Conservation (phyloP, 2,113 vertebrate genomes). For the Procavia capensis region DNA sequence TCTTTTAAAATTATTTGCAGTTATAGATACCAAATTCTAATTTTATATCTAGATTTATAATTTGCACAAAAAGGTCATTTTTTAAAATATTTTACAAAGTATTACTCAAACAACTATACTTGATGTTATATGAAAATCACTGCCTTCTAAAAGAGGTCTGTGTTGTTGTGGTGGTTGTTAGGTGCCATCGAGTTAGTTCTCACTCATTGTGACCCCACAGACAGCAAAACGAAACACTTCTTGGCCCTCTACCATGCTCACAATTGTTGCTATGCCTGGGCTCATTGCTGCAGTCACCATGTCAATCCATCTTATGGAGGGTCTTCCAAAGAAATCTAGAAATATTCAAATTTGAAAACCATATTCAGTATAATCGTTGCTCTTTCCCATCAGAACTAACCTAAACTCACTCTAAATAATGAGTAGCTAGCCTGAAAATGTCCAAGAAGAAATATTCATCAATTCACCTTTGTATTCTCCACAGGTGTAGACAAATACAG, state of each 20-base stretch:
- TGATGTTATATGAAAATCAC: not conserved
- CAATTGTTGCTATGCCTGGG: too few species aligned
- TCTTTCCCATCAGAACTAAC: conserved; percentile 19
- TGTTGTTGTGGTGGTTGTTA: not conserved
- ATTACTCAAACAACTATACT: conserved; percentile 39
- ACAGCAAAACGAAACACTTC: too few species aligned
- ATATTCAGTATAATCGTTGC: not conserved
- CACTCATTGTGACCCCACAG: too few species aligned
- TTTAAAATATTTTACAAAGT: conserved; percentile 16
- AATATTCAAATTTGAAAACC: conserved; percentile 22
- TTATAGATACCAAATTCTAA: not conserved
- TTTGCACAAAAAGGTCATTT: not conserved
- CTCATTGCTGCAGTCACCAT: too few species aligned
- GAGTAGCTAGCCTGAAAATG: not conserved
- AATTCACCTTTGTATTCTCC: not conserved
- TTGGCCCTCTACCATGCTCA: too few species aligned
- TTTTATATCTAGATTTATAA: not conserved
- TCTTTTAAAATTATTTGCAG: conserved; percentile 11
- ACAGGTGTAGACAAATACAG: not conserved
- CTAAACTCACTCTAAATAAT: not conserved
- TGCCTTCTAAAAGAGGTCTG: too few species aligned
- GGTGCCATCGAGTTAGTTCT: too few species aligned
- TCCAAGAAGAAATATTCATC: not conserved
- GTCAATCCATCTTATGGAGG: too few species aligned
- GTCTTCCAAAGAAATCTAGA: not conserved